Percentiles rank a stretch among this genome's conserved stretches.
Conservation (phyloP, 2,797 vertebrate genomes). For the Otolemur crassicaudatus region DNA sequence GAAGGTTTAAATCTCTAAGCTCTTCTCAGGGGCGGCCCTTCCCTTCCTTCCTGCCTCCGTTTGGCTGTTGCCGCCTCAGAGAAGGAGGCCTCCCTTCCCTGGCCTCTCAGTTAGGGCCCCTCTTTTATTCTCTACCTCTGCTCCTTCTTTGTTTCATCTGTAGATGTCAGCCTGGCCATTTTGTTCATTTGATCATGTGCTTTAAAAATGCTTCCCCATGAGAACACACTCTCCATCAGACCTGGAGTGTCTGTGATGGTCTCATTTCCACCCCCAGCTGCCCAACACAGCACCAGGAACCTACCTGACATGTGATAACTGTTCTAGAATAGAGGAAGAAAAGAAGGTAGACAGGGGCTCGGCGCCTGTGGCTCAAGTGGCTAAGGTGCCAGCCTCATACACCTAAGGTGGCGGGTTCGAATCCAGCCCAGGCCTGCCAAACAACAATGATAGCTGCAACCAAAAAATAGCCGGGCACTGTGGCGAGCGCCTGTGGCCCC, state of each 20-base stretch:
- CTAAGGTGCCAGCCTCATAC: no score
- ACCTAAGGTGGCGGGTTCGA: no score
- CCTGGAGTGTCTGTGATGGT: background rate
- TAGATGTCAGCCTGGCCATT: background rate
- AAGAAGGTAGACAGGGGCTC: background rate
- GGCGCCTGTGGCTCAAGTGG: no score
- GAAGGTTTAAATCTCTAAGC: background rate
- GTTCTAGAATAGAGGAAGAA: background rate
- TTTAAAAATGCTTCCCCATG: background rate
- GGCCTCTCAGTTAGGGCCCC: background rate
- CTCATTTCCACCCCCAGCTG: background rate
- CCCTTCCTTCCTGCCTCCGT: background rate
- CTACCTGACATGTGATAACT: accelerated
- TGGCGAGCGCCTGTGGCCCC: no score
- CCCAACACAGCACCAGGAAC: background rate
- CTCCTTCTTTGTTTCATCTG: background rate
- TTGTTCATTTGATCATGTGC: background rate
- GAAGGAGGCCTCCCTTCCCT: background rate
- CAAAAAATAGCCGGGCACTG: no score
- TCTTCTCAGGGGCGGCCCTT: background rate
- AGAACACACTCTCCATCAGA: background rate
- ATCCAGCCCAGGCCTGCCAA: no score
- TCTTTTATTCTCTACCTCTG: background rate
- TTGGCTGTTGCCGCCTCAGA: background rate
- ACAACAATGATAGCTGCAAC: no score